Base-by-base conservation (phyloP, 1,140 invertebrate genomes). In the Aphidius gifuensis region DNA sequence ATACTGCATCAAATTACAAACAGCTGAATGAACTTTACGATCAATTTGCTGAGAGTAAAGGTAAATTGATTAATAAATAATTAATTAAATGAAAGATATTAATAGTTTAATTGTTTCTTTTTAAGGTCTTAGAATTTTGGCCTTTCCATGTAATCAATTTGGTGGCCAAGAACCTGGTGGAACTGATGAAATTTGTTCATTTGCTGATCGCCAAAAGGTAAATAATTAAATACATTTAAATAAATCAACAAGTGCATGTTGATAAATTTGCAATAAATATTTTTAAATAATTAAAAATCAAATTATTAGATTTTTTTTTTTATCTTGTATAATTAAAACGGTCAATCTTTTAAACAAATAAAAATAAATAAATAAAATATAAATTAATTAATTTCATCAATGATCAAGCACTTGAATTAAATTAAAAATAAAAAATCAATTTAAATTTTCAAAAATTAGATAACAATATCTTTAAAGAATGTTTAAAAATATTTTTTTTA, bases 101-200 rank as follows among this genome's bases (percentile, higher is more conserved):
- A 11, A n/a, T 49, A 49, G 3, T 51, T 11, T 48, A 11, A 62
- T 69, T 49, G 43, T 39, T 11, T 49, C 48, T 51, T 58, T 58
- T 62, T 7, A 44, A 81, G 78, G 88, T 60, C 80, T 94, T 65
- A 85, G 85, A 69, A 93, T 96, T 71, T 79, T 95, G 32, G 95
- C 90, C n/a, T 97, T 98, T 78, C 96, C 96, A 1, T 97, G 95
- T 80, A 97, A 98, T 80, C 94, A 97, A 73, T 97, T 97, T 78
- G 88, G 85, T 39, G 83, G 84, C 4, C 93, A 92, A 79, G 92
- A 95, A 81, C 92, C 93, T 2, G 80, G 80, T 7, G 86, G 84
- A 1, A 82, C 81, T 58, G 85, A 86, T 9, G 89, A 92, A 44
- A 94, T 96, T 70, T 87, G 91, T 49, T 86, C 85, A 57, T 94